These are phyloP conservation scores for Boloria euphrosyne DNA, from an alignment of 2,888 invertebrate genomes.

Conservation along the genomic window DNA sequence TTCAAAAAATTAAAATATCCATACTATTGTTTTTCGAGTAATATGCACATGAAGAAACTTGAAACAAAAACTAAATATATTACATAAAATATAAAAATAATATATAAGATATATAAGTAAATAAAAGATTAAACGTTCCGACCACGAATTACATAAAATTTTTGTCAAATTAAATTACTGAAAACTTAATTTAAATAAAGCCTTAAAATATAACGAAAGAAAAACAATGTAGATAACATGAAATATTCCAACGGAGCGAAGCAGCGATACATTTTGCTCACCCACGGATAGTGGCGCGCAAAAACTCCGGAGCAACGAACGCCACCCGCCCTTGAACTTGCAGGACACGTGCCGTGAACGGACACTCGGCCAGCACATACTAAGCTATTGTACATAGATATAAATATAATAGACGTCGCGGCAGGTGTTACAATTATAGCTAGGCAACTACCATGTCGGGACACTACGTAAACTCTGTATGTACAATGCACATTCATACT, in stretches of 20 bases:
- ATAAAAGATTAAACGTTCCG: too few species aligned
- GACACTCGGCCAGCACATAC: slow-evolving; percentile 37
- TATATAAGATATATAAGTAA: too few species aligned
- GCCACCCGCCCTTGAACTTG: slow-evolving; percentile 65
- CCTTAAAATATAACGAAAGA: slow-evolving; percentile 8
- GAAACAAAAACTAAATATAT: too few species aligned
- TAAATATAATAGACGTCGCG: slow-evolving; percentile 23
- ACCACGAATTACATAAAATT: background rate
- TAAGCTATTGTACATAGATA: slow-evolving; percentile 23
- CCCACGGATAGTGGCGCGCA: slow-evolving; percentile 56
- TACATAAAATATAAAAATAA: too few species aligned
- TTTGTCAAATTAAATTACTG: slow-evolving; percentile 10
- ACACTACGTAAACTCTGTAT: background rate
- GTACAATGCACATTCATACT: too few species aligned
- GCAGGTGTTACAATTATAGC: slow-evolving; percentile 30
- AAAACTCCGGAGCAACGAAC: slow-evolving; percentile 65
- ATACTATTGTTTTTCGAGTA: too few species aligned
- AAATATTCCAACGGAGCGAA: slow-evolving; percentile 29
- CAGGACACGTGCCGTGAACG: slow-evolving; percentile 45
- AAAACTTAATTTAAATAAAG: slow-evolving; percentile 7
- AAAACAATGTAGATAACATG: slow-evolving; percentile 2
- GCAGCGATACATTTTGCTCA: slow-evolving; percentile 44
- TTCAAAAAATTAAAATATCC: too few species aligned
- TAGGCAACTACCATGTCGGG: slow-evolving; percentile 19
- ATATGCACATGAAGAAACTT: too few species aligned